These are phyloP conservation scores for Anoplius nigerrimus DNA, from an alignment of 2,888 invertebrate species.

Conservation along the genomic window DNA sequence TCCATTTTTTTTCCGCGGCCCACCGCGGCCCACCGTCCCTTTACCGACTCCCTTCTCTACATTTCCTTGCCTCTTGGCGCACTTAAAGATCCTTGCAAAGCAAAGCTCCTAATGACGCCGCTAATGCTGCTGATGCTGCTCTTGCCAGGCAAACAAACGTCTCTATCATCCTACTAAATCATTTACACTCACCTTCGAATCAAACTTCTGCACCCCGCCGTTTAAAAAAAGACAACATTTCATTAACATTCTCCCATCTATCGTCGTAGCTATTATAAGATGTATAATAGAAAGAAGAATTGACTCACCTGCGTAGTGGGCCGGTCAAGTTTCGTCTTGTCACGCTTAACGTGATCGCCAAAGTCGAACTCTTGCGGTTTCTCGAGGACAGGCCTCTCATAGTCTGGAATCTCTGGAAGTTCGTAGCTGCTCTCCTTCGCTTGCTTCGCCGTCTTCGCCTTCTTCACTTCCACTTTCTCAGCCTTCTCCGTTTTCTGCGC, in stretches of 20 bases:
- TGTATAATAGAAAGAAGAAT: background rate
- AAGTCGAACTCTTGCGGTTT: constrained; percentile 72
- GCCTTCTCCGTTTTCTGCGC: constrained; percentile 69
- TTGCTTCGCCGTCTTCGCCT: constrained; percentile 62
- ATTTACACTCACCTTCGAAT: constrained; percentile 71
- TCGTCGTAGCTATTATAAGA: too few relatives aligned
- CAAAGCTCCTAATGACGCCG: too few relatives aligned
- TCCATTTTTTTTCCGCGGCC: too few relatives aligned
- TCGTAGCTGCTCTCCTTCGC: constrained; percentile 69
- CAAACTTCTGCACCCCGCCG: constrained; percentile 66
- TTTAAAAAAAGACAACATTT: constrained; percentile 46
- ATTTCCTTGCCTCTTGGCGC: background rate
- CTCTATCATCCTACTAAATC: background rate
- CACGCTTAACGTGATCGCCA: constrained; percentile 64
- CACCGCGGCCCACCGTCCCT: too few relatives aligned
- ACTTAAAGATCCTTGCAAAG: too few relatives aligned
- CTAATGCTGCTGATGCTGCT: too few relatives aligned
- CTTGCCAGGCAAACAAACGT: background rate
- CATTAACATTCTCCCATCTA: constrained; percentile 17
- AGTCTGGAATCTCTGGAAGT: constrained; percentile 78
- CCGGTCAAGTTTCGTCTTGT: constrained; percentile 71
- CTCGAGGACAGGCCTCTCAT: constrained; percentile 77
- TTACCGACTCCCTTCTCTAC: too few relatives aligned
- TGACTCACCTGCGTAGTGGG: constrained; percentile 67
- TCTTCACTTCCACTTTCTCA: constrained; percentile 68